Base-by-base conservation (phyloP, 2,797 vertebrate genomes). In the Danio aesculapii region DNA sequence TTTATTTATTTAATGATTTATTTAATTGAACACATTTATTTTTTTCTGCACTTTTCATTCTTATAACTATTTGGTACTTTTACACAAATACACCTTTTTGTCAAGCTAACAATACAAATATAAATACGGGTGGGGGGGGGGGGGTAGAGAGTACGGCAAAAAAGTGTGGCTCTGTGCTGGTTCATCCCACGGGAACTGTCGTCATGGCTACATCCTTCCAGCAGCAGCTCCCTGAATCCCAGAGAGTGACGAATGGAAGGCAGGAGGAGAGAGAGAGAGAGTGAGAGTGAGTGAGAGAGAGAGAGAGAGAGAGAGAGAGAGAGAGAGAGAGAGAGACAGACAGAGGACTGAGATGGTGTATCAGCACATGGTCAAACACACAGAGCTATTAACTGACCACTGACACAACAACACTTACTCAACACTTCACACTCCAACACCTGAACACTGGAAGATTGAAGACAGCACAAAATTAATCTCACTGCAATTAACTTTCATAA, bases 101-200 rank as follows among this genome's bases (percentile, higher is more conserved):
- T 61, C 21, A 61, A 3, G 21, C 19, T 19, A 61, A 61, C 8
- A 43, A n/a, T 12, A 64, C 43, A 72, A 76, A 49, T 11, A 39
- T 3, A 4, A 52, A 21, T 78, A 74, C 57, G 16, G n/a, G 7
- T 30, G 30, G 30, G 3, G 30, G 30, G 12, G 8, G 0, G 8
- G 66, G 8, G 30, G 21, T 49, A 46, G 10, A 47, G 19, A 44
- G 55, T n/a, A 81, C 14, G 50, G 82, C 73, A 43, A 62, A 66
- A 59, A 63, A 67, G 17, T 50, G 55, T 81, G 63, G 90, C 86
- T 88, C 86, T 77, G 84, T 87, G 83, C 86, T 86, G 88, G 92
- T 88, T 89, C 89, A 89, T 83, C 93, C 90, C 85, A 81, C 70
- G 91, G 93, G 91, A 93, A 81, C 73, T 86, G 87, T 93, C 85